Evolutionary conservation across 2,113 vertebrate species (phyloP).

Genomic region (Protobothrops mucrosquamatus): DNA sequence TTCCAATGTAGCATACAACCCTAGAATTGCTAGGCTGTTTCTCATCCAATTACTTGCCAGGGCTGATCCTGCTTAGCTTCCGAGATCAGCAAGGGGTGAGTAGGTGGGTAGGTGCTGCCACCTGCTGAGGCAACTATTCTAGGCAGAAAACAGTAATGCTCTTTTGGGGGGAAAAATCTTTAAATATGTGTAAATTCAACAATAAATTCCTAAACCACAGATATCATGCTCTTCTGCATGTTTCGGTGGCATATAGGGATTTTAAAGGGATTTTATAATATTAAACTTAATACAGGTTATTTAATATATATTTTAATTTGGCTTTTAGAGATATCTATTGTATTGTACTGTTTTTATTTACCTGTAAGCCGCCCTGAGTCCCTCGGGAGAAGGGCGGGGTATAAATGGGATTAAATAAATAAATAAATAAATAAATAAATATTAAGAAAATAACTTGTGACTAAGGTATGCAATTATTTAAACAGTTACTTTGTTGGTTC

Average conservation of each 20-base stretch:
- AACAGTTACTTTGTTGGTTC: not conserved
- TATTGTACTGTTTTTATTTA: too few relatives aligned
- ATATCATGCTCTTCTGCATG: not conserved
- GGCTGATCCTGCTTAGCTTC: not conserved
- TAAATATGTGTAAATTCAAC: not conserved
- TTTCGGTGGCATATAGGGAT: not conserved
- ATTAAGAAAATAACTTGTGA: not conserved
- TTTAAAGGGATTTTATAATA: too few relatives aligned
- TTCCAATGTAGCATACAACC: not conserved
- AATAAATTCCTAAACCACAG: not conserved
- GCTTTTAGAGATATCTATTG: too few relatives aligned
- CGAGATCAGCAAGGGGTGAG: not conserved
- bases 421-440: too few relatives aligned
- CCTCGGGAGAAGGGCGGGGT: too few relatives aligned
- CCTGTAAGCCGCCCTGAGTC: too few relatives aligned
- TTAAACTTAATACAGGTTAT: too few relatives aligned
- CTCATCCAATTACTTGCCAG: not conserved
- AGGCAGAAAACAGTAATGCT: not conserved
- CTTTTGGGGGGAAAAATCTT: too few relatives aligned
- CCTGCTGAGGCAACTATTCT: not conserved
- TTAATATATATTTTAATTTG: too few relatives aligned
- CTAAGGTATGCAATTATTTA: not conserved
- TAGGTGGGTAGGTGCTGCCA: not conserved
- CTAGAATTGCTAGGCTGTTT: not conserved
- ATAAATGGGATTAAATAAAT: too few relatives aligned